Percentiles rank a stretch among this genome's conserved stretches.
Evolutionary conservation across 64 coral and sea anemone genomes (phyloP).

Genomic region (Actinia tenebrosa): DNA sequence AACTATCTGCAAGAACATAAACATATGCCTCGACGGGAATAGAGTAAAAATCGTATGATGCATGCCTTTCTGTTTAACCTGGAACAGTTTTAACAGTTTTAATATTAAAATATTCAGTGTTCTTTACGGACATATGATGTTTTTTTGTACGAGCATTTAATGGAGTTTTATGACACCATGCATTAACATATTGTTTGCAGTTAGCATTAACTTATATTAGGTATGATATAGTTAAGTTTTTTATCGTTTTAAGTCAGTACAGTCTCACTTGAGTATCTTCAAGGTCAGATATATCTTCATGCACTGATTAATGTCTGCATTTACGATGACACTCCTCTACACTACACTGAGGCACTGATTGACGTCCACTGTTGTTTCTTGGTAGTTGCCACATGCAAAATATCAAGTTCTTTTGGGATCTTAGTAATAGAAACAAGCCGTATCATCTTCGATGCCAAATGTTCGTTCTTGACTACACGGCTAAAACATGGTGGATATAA

Average conservation of each 20-base stretch:
- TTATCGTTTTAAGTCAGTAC: background rate
- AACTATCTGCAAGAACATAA: background rate
- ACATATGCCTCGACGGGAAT: too few relatives aligned
- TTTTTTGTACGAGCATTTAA: background rate
- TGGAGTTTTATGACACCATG: background rate
- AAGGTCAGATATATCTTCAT: background rate
- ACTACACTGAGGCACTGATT: background rate
- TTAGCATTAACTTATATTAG: background rate
- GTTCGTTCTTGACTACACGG: background rate
- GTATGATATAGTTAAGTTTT: background rate
- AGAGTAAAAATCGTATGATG: too few relatives aligned
- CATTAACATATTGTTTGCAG: background rate
- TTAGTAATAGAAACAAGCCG: background rate
- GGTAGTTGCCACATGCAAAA: background rate
- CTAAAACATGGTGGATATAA: slow-evolving; percentile 1
- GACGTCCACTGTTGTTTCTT: background rate
- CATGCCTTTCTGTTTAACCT: too few relatives aligned
- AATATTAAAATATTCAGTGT: too few relatives aligned
- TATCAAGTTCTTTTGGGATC: background rate
- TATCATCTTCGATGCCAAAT: background rate
- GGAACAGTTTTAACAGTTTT: too few relatives aligned
- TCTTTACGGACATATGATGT: too few relatives aligned
- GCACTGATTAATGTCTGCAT: slow-evolving; percentile 6
- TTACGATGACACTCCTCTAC: background rate
- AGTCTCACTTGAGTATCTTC: background rate